Base-by-base conservation (phyloP, 2,797 vertebrate genomes). In the Lepilemur septentrionalis region DNA sequence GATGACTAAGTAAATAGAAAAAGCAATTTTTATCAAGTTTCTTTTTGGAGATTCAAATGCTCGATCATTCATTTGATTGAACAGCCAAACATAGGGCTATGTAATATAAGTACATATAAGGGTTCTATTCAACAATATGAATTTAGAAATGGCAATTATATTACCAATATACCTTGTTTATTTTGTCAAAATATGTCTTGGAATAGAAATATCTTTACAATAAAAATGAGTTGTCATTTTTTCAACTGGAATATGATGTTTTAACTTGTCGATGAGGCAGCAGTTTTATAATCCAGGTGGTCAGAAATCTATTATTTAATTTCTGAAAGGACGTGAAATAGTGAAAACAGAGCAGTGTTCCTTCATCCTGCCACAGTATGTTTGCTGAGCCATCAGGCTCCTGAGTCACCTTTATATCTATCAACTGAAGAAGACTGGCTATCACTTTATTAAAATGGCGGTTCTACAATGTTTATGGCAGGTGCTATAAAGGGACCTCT, bases 261-360 rank as follows among this genome's bases (percentile, higher is more conserved):
- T 83, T 80, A 43, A 69, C 28, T 41, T 76, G 48, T 41, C 84
- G 41, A 61, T 70, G 43, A 88, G 41, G 63, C 14, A 38, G 30
- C 38, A 43, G 25, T 89, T 96, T 61, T 87, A 90, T 38, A 88
- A 85, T 55, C 41, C 12, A 43, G 38, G 70, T 35, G 18, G 15
- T 91, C 78, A 86, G 55, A 82, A 85, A 91, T 91, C 50, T 61
- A 12, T 83, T 83, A 81, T 48, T 97, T 65, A 65, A 78, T 86
- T 92, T 90, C 43, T 87, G 81, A 90, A 84, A 72, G 30, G 25
- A 59, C 35, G 25, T 46, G 30, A 48, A 78, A 41, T 20, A 35
- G 41, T 38, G 48, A 22, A 4, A 5, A 32, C 3, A 32, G 7
- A 35, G 5, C 28, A 4, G 0, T 35, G 22, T 61, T 79, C 43